phyloP scores from a whole-genome alignment of 1,140 invertebrate species.

The Temnothorax longispinosus region DNA sequence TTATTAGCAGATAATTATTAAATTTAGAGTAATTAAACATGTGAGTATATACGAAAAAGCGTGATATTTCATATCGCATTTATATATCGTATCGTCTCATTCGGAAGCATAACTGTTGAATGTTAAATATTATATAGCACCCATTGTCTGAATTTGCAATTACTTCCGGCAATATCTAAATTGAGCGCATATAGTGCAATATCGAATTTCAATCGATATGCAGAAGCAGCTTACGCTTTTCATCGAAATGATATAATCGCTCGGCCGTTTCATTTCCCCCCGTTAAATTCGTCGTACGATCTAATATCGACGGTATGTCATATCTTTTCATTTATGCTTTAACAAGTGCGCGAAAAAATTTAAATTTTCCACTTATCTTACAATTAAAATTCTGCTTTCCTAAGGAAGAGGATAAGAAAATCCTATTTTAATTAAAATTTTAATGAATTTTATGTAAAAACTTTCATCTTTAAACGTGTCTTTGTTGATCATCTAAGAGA shows the following conservation, averaged over 20 bases:
- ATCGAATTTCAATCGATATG: slow-evolving; percentile 38
- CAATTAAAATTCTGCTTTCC: background rate
- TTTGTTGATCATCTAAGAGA: background rate
- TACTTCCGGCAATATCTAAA: slow-evolving; percentile 32
- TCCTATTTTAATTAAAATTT: slow-evolving; percentile 15
- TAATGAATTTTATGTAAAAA: background rate
- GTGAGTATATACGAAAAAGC: slow-evolving; percentile 2
- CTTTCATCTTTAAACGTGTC: background rate
- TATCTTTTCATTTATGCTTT: background rate
- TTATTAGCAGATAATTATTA: slow-evolving; percentile 27
- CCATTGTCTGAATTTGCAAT: slow-evolving; percentile 4
- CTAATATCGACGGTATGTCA: background rate
- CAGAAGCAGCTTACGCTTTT: slow-evolving; percentile 39
- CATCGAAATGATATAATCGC: slow-evolving; percentile 13
- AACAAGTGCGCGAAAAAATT: background rate
- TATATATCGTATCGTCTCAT: background rate
- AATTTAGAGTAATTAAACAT: slow-evolving; percentile 54
- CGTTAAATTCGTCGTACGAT: background rate
- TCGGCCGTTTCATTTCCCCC: background rate
- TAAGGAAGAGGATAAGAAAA: background rate
- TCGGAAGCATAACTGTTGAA: background rate
- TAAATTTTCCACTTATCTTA: background rate
- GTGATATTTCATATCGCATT: slow-evolving; percentile 48
- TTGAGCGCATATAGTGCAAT: slow-evolving; percentile 3
- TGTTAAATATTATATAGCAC: background rate